Evolutionary conservation across 2,113 vertebrate genomes (phyloP).

Genomic region (Rhynchomys soricoides): DNA sequence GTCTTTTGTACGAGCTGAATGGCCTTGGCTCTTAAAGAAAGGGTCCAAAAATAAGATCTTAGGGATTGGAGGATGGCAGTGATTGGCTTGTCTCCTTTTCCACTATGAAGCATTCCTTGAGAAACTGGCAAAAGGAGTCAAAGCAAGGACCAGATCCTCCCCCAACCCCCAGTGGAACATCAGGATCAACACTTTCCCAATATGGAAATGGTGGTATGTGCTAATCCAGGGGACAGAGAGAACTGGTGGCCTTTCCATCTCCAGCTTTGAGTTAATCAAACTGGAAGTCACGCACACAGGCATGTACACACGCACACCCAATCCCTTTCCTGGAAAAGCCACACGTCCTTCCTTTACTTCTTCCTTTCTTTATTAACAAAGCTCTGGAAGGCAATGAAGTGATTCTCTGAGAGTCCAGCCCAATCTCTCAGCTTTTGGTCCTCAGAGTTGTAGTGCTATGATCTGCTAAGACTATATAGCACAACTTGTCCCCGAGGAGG

Average conservation of each 20-base stretch:
- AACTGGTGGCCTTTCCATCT: neutral
- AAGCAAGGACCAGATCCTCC: neutral
- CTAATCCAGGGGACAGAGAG: neutral
- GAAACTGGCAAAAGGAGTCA: neutral
- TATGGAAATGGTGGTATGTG: neutral
- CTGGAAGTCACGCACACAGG: neutral
- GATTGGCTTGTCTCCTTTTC: neutral
- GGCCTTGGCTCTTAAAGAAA: neutral
- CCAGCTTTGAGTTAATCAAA: neutral
- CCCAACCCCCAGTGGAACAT: neutral
- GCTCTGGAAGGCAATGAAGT: slow-evolving; percentile 3
- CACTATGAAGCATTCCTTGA: neutral
- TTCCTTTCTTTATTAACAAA: neutral
- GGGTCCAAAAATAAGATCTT: neutral
- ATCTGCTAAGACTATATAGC: neutral
- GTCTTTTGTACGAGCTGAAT: neutral
- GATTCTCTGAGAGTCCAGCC: neutral
- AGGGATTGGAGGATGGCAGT: neutral
- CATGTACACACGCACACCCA: no score
- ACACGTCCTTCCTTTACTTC: rapidly evolving
- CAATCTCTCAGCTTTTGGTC: neutral
- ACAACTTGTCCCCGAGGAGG: neutral
- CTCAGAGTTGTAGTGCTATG: neutral
- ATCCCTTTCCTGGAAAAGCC: neutral
- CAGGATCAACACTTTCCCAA: neutral